phyloP scores from a whole-genome alignment of 2,888 invertebrate genomes.

The Thumatha senex region DNA sequence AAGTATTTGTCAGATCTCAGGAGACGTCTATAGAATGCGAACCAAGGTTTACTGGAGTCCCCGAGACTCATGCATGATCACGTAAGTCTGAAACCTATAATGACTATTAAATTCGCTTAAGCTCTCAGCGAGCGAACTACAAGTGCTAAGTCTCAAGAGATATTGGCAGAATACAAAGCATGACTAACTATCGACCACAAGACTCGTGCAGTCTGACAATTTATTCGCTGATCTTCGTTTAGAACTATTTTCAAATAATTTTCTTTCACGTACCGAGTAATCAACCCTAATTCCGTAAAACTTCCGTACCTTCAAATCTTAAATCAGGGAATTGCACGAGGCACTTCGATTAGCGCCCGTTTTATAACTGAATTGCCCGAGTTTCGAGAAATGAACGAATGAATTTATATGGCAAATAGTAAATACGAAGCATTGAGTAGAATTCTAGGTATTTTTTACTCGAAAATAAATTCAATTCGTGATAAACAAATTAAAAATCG shows the following conservation, averaged over 20 bases:
- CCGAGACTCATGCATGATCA: too few species aligned
- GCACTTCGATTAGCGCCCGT: conserved; percentile 32
- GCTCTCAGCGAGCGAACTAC: too few species aligned
- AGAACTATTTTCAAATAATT: not conserved
- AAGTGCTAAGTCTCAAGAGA: too few species aligned
- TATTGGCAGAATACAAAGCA: too few species aligned
- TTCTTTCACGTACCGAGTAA: conserved; percentile 5
- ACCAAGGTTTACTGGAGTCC: too few species aligned
- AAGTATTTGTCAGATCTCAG: too few species aligned
- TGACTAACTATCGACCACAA: too few species aligned
- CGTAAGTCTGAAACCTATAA: too few species aligned
- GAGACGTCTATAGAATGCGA: too few species aligned
- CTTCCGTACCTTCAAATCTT: conserved; percentile 20
- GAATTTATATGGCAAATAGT: conserved; percentile 21
- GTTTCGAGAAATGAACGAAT: conserved; percentile 26
- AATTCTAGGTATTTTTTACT: conserved; percentile 20
- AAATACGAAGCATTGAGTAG: conserved; percentile 17
- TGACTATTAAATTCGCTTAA: too few species aligned
- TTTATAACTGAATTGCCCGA: conserved; percentile 31
- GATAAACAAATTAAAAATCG: conserved; percentile 15
- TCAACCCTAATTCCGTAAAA: conserved; percentile 13
- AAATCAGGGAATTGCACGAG: conserved; percentile 19
- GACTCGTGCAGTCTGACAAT: too few species aligned
- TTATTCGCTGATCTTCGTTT: too few species aligned
- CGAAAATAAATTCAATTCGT: conserved; percentile 21